Percentiles rank a stretch among this genome's conserved stretches.
phyloP scores from a whole-genome alignment of 2,888 invertebrate genomes.

The Acronicta psi region DNA sequence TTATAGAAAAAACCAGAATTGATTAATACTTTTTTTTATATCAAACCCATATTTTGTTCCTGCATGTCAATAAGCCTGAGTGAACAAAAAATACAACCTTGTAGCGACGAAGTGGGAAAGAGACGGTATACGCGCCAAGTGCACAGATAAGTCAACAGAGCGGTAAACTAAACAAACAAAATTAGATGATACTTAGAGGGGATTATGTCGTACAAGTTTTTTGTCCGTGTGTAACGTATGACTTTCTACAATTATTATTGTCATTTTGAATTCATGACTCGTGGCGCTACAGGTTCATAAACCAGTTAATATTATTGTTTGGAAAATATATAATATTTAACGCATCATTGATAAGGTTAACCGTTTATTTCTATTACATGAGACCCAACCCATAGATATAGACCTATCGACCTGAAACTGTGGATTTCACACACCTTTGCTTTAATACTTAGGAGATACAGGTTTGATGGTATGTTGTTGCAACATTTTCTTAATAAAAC shows the following conservation, averaged over 20 bases:
- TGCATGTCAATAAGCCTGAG: neutral
- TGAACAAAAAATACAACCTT: neutral
- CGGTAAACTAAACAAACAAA: neutral
- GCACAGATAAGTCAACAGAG: neutral
- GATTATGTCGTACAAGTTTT: neutral
- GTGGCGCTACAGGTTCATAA: constrained; percentile 46
- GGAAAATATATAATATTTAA: constrained; percentile 23
- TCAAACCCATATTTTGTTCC: neutral
- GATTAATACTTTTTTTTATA: no score
- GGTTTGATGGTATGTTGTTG: no score
- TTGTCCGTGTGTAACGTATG: constrained; percentile 35
- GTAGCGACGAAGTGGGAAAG: neutral
- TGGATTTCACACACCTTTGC: no score
- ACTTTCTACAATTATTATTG: constrained; percentile 53
- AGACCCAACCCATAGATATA: no score
- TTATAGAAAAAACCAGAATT: no score
- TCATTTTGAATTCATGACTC: constrained; percentile 54
- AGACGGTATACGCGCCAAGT: neutral
- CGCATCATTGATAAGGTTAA: constrained; percentile 16
- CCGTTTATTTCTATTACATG: no score
- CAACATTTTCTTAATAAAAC: no score
- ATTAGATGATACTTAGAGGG: constrained; percentile 1
- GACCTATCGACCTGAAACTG: no score
- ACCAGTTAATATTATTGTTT: constrained; percentile 43
- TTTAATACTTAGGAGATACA: no score